Evolutionary conservation across 2,797 vertebrate genomes (phyloP).

Genomic region (Enteromius fasciolatus): DNA sequence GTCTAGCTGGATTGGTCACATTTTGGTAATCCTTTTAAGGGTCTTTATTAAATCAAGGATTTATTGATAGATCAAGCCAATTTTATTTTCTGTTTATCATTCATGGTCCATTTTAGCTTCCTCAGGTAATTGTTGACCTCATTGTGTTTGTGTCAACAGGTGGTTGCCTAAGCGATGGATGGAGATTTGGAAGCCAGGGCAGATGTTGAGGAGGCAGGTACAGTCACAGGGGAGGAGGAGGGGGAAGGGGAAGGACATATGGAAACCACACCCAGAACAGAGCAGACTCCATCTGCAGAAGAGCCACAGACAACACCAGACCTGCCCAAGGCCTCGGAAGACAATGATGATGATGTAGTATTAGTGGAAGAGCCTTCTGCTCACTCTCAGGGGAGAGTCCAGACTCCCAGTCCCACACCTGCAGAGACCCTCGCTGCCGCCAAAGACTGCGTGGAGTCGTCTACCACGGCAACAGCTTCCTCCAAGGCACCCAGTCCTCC

Average conservation of each 20-base stretch:
- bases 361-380: slow-evolving; percentile 87
- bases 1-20: background rate
- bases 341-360: slow-evolving; percentile 95
- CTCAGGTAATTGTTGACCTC: slow-evolving; percentile 41
- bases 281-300: slow-evolving; percentile 81
- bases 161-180: slow-evolving; percentile 89
- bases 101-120: background rate
- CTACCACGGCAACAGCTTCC: slow-evolving; percentile 70
- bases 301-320: slow-evolving; percentile 78
- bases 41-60: background rate
- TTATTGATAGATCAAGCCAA: background rate
- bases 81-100: background rate
- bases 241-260: slow-evolving; percentile 70
- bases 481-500: slow-evolving; percentile 68
- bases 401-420: slow-evolving; percentile 53
- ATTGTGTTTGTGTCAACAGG: slow-evolving; percentile 70
- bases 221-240: slow-evolving; percentile 71
- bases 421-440: slow-evolving; percentile 62
- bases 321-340: slow-evolving; percentile 75
- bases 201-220: slow-evolving; percentile 65
- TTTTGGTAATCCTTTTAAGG: background rate
- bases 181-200: slow-evolving; percentile 81
- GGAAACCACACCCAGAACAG: slow-evolving; percentile 85
- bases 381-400: slow-evolving; percentile 60
- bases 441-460: slow-evolving; percentile 79